Evolutionary conservation across 92 coral and sea anemone species (phyloP).

Genomic region (Parazoanthus darwini): DNA sequence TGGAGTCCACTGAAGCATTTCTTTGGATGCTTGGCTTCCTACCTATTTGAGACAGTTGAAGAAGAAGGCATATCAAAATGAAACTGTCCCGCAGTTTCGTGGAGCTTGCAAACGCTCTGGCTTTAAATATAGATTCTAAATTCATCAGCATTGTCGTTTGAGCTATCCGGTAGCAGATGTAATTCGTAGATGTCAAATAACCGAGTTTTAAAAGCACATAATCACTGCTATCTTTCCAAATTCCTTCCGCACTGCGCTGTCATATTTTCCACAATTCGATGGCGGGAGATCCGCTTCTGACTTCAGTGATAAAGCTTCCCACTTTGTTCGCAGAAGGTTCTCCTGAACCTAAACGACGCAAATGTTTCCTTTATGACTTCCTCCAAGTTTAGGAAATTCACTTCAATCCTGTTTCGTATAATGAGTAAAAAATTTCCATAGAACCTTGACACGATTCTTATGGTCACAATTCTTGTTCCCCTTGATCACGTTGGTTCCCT

Average conservation of each 20-base stretch:
- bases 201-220: neutral
- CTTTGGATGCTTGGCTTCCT: neutral
- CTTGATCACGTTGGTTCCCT: slow-evolving; percentile 63
- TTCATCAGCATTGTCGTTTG: slow-evolving; percentile 8
- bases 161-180: slow-evolving; percentile 33
- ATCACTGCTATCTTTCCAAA: slow-evolving; percentile 54
- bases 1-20: neutral
- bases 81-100: slow-evolving; percentile 62
- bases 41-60: slow-evolving; percentile 35
- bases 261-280: slow-evolving; percentile 19
- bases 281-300: neutral
- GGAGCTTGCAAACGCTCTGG: slow-evolving; percentile 31
- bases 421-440: neutral
- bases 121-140: slow-evolving; percentile 19
- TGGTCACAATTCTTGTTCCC: slow-evolving; percentile 28
- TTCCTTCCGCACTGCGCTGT: slow-evolving; percentile 73
- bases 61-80: slow-evolving; percentile 20
- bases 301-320: neutral
- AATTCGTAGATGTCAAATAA: slow-evolving; percentile 13
- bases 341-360: neutral
- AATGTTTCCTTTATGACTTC: neutral
- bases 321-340: slow-evolving; percentile 8
- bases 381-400: neutral
- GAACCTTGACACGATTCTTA: slow-evolving; percentile 2
- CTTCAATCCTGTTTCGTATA: neutral